Evolutionary conservation across 2,888 invertebrate species (phyloP).

Genomic region (Parasteatoda lunata): DNA sequence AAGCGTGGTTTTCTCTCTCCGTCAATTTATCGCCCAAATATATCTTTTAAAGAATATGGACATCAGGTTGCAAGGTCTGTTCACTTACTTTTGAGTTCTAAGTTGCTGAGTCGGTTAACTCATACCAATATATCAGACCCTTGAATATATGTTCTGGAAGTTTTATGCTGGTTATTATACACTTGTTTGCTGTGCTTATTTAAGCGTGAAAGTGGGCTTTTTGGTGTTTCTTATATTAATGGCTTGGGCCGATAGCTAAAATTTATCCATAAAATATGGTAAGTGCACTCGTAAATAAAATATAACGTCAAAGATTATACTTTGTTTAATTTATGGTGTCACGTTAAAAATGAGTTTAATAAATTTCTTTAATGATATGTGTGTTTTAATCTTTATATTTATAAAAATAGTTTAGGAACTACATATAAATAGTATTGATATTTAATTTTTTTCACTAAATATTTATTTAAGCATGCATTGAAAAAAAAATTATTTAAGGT

Average conservation of each 20-base stretch:
- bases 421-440: too few species aligned
- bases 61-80: conserved; percentile 13
- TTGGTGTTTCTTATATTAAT: conserved; percentile 47
- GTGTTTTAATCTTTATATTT: too few species aligned
- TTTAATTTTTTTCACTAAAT: too few species aligned
- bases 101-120: conserved; percentile 43
- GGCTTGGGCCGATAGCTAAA: not conserved
- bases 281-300: conserved; percentile 27
- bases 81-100: not conserved
- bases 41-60: conserved; percentile 50
- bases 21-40: conserved; percentile 29
- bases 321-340: too few species aligned
- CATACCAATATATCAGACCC: conserved; percentile 37
- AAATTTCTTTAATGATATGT: too few species aligned
- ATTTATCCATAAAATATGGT: conserved; percentile 21
- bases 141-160: conserved; percentile 23
- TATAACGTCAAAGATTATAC: not conserved
- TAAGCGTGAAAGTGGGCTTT: conserved; percentile 40
- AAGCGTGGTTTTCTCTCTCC: not conserved
- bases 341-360: too few species aligned
- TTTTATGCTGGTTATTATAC: conserved; percentile 44
- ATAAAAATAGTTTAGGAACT: too few species aligned
- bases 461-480: too few species aligned
- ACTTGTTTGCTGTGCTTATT: conserved; percentile 47
- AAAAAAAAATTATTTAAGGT: too few species aligned